A percentile compares a stretch with the other conserved stretches of the same genome.
phyloP scores from a whole-genome alignment of 2,113 vertebrate genomes.

The Myiagra hebetior region DNA sequence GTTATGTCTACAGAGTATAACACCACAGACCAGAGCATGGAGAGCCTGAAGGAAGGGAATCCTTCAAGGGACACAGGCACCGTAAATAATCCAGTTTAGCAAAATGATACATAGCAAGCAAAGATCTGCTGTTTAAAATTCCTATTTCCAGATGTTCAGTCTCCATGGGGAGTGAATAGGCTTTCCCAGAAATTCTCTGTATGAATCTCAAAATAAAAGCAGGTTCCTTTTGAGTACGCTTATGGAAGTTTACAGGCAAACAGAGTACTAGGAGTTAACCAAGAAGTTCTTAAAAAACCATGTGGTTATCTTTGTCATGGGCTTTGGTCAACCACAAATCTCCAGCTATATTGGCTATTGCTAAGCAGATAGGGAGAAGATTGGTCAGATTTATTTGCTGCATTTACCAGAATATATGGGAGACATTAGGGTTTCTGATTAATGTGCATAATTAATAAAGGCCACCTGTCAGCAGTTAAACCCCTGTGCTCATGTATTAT shows the following conservation, averaged over 20 bases:
- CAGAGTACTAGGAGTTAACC: background rate
- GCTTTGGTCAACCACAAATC: background rate
- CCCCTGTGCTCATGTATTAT: background rate
- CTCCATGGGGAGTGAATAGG: background rate
- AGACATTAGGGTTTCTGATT: background rate
- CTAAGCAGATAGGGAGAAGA: background rate
- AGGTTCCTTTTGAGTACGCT: background rate
- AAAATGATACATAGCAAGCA: accelerated
- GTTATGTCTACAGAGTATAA: background rate
- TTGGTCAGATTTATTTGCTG: background rate
- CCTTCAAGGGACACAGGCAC: background rate
- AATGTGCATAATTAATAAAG: background rate
- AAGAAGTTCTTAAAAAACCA: background rate
- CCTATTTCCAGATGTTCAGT: background rate
- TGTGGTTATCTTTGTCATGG: background rate
- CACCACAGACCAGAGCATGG: background rate
- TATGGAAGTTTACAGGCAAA: background rate
- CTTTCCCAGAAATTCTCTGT: background rate
- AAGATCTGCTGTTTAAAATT: background rate
- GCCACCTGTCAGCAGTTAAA: background rate
- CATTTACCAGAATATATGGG: background rate
- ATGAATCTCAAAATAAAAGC: background rate
- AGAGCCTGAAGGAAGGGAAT: background rate
- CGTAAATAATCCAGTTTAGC: background rate
- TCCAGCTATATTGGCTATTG: background rate